These are phyloP conservation scores for Isurus oxyrinchus DNA, from an alignment of 2,113 vertebrate genomes.

Conservation along the genomic window DNA sequence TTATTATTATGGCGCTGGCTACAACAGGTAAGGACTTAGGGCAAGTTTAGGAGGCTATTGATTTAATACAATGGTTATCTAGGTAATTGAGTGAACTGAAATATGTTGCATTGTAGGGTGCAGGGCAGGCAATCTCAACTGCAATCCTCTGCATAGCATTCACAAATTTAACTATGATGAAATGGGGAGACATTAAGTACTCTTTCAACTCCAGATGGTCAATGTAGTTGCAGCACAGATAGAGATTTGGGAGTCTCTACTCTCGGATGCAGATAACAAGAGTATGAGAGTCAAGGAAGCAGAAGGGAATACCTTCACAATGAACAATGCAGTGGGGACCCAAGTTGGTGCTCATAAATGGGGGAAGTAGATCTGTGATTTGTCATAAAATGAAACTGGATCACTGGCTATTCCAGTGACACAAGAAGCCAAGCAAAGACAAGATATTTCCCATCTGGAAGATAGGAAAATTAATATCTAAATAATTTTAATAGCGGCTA, in stretches of 20 bases:
- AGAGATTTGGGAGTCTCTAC: neutral
- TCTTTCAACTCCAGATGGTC: neutral
- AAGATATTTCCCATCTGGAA: neutral
- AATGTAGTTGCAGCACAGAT: neutral
- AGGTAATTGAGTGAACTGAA: neutral
- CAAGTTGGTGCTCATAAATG: neutral
- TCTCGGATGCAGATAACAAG: neutral
- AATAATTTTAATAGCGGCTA: neutral
- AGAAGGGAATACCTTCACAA: neutral
- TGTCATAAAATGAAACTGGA: neutral
- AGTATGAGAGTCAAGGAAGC: neutral
- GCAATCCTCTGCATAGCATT: neutral
- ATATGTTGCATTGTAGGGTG: neutral
- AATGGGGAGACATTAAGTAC: neutral
- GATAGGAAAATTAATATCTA: neutral
- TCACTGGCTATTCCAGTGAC: neutral
- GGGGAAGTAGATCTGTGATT: neutral
- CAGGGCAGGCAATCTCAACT: neutral
- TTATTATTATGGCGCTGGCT: constrained; percentile 49
- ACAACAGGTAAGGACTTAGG: constrained; percentile 54
- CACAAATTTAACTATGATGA: neutral
- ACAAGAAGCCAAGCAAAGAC: neutral
- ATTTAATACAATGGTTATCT: neutral
- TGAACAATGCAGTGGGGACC: neutral
- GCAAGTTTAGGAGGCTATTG: neutral